Base-by-base conservation (phyloP, 2,888 invertebrate species). In the Cryptophagus acutangulus region DNA sequence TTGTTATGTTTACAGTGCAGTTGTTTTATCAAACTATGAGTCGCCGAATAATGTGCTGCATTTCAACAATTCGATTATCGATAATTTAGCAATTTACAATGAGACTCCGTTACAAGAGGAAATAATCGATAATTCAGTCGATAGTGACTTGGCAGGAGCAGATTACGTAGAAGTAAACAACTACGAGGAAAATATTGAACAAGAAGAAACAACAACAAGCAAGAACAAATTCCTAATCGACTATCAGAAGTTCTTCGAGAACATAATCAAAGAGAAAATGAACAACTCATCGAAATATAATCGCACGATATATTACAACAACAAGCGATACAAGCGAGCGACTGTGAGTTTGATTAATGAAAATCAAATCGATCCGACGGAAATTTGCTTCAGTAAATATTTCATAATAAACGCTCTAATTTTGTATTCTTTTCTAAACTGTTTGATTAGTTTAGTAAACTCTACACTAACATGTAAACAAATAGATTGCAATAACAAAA, bases 351-450 rank as follows among this genome's bases (percentile, higher is more conserved):
- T 15, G 4, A 31, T 15, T 2, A 15, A 6, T 3, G 12, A 16
- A 15, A 10, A n/a, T 13, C 9, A 15, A 3, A 12, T 8, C 15
- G 8, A 8, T 13, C 4, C 33, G n/a, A 34, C 47, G 14, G 38
- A 47, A 2, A 37, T 45, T 14, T 61, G 58, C 31, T 55, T 48
- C 33, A 47, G 54, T 17, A 43, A 54, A 34, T 46, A 48, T 10
- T 59, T 62, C 20, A 43, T 63, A 39, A 49, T 58, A 48, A 57
- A 65, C 42, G 54, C 62, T 14, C 48, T 66, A 45, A 44, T 66
- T 12, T 38, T 64, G 10, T 62, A 59, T 40, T 62, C 66, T 2
- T 66, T 65, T 41, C 28, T 61, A 13, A 63, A 66, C 38, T 63
- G 62, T 36, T 48, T 63, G 16, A 43, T 63, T 30, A 52, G 59